A percentile compares a stretch with the other conserved stretches of the same genome.
Evolutionary conservation across 1,140 invertebrate genomes (phyloP).

Genomic region (Aphaenogaster floridana): DNA sequence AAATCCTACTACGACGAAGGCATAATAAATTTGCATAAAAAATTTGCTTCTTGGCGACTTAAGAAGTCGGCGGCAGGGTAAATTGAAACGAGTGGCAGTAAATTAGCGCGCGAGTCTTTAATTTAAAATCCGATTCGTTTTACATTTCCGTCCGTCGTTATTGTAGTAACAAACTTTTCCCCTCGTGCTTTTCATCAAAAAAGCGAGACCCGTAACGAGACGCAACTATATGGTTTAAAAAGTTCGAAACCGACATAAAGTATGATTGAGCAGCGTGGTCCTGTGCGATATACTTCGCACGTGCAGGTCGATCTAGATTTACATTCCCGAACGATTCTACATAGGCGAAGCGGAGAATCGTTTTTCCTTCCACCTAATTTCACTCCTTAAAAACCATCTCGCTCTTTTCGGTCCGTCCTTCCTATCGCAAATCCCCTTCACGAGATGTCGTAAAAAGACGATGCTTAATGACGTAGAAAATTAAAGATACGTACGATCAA

Average conservation of each 20-base stretch:
- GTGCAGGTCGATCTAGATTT: constrained; percentile 11
- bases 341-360: background rate
- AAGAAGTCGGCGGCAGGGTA: background rate
- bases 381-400: constrained; percentile 18
- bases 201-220: background rate
- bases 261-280: background rate
- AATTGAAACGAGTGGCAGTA: constrained; percentile 44
- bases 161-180: background rate
- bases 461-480: constrained; percentile 31
- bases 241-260: background rate
- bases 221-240: background rate
- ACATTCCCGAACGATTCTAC: constrained; percentile 35
- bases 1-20: constrained; percentile 8
- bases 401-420: background rate
- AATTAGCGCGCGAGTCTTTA: constrained; percentile 17
- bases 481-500: constrained; percentile 31
- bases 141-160: constrained; percentile 10
- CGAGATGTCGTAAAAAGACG: constrained; percentile 17
- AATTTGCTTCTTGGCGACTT: background rate
- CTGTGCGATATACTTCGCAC: background rate
- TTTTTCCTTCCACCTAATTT: constrained; percentile 54
- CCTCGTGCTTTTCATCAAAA: background rate
- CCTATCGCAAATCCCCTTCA: background rate
- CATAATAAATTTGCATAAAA: background rate
- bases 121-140: constrained; percentile 46